Conservation (phyloP, 2,888 invertebrate genomes). For the Trichopoda pennipes region DNA sequence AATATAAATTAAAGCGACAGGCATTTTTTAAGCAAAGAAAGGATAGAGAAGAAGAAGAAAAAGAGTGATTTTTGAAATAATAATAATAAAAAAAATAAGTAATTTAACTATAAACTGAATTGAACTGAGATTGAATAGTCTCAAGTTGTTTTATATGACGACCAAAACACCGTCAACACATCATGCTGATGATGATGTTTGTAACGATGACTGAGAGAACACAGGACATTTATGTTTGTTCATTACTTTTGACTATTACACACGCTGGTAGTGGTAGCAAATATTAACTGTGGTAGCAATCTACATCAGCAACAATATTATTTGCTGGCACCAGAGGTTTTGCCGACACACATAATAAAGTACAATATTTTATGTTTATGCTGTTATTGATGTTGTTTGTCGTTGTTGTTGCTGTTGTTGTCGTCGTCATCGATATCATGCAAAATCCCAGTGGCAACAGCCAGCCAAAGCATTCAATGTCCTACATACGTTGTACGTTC, state of each 20-base stretch:
- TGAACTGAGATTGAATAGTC: conserved; percentile 25
- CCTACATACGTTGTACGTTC: conserved; percentile 6
- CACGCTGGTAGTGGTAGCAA: neutral
- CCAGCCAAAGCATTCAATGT: neutral
- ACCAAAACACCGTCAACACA: conserved; percentile 23
- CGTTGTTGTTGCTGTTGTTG: conserved; percentile 9
- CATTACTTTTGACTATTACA: conserved; percentile 3
- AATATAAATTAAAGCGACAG: neutral
- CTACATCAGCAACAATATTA: conserved; percentile 38
- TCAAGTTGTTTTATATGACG: conserved; percentile 66
- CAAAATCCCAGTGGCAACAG: conserved; percentile 49
- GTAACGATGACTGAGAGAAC: conserved; percentile 26
- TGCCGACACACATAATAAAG: conserved; percentile 62
- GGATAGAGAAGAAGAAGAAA: neutral
- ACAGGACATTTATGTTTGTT: conserved; percentile 39
- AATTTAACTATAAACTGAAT: conserved; percentile 46
- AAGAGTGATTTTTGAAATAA: conserved; percentile 26
- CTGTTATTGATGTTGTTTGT: neutral
- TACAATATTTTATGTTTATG: conserved; percentile 40
- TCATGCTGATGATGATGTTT: neutral
- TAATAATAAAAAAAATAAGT: conserved; percentile 32
- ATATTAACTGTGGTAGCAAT: conserved; percentile 17
- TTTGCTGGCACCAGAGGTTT: conserved; percentile 54
- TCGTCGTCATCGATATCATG: conserved; percentile 27
- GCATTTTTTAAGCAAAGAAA: conserved; percentile 1